These are phyloP conservation scores for Hestina assimilis DNA, from an alignment of 1,140 invertebrate species.

Conservation along the genomic window DNA sequence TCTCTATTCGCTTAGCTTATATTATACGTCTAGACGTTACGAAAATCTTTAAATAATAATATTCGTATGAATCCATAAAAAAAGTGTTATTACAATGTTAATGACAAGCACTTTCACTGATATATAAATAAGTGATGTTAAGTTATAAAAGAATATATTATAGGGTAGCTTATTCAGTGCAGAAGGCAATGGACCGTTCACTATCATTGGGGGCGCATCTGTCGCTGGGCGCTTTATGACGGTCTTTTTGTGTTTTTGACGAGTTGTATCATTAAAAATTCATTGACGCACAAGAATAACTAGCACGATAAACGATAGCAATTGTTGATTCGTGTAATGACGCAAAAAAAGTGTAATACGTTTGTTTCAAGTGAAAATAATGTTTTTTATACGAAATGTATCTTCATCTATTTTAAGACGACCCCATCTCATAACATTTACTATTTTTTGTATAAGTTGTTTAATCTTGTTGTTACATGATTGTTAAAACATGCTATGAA, in stretches of 20 bases:
- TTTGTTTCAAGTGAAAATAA: background rate
- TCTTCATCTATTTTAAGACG: too few relatives aligned
- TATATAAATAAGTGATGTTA: conserved; percentile 22
- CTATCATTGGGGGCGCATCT: conserved; percentile 52
- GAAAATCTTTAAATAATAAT: too few relatives aligned
- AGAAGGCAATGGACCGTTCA: conserved; percentile 56
- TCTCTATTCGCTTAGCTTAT: too few relatives aligned
- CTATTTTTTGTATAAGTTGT: too few relatives aligned
- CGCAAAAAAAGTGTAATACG: background rate
- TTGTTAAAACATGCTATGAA: too few relatives aligned
- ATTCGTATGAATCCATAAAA: too few relatives aligned
- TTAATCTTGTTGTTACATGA: too few relatives aligned
- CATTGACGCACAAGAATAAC: conserved; percentile 27
- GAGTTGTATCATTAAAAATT: conserved; percentile 38
- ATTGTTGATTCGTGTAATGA: background rate
- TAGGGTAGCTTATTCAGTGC: conserved; percentile 33
- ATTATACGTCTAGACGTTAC: too few relatives aligned
- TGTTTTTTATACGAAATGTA: too few relatives aligned
- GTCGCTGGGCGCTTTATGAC: conserved; percentile 34
- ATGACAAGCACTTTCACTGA: background rate
- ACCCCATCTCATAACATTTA: too few relatives aligned
- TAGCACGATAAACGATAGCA: background rate
- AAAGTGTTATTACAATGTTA: background rate
- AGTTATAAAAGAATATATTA: conserved; percentile 37
- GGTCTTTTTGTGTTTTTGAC: conserved; percentile 31